Base-by-base conservation (phyloP, 2,888 invertebrate genomes). In the Arrhopalites spinosus region DNA sequence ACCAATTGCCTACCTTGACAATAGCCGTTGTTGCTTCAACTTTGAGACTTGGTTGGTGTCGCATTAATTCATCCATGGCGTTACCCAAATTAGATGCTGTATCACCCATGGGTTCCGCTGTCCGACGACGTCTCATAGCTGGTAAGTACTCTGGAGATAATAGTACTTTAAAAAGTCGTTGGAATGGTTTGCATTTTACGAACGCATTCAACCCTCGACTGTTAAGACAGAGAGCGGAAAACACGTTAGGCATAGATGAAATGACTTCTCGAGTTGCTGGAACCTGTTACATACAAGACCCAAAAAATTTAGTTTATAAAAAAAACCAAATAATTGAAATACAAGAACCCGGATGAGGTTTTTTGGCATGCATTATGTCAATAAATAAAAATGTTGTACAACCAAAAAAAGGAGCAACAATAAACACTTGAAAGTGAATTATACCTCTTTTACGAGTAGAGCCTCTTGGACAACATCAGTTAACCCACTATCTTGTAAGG, bases 31-130 rank as follows among this genome's bases (percentile, higher is more conserved):
- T 93, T 7, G 94, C 93, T 84, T 91, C 91, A 3, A 90, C 88
- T 84, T 93, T 90, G 64, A 95, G 87, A 78, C 91, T 92, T 0
- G 94, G 94, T 84, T 95, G 94, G 85, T 95, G 94, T 66, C 95
- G 88, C 91, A 95, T 93, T 13, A 95, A 85, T 84, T 95, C 94
- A 84, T 95, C 94, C 92, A 95, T 93, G 0, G 94, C 92, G 85
- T 91, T 92, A 17, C 94, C 94, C 47, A 95, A 87, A 86, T 92
- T 93, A 61, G 91, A 90, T 0, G 94, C 94, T 5, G 94, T 94
- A 84, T 93, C 93, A 2, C 91, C 91, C 82, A 91, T 86, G 0
- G 91, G 90, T 85, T 94, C 94, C 0, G 92, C 91, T 81, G 91
- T 92, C 23, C 94, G 88, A 47, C 94, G 88, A 76, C 93, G 88